Evolutionary conservation across 2,888 invertebrate genomes (phyloP), one percentile per base, ranked within the genome.

Genomic region (Papilio protenor): DNA sequence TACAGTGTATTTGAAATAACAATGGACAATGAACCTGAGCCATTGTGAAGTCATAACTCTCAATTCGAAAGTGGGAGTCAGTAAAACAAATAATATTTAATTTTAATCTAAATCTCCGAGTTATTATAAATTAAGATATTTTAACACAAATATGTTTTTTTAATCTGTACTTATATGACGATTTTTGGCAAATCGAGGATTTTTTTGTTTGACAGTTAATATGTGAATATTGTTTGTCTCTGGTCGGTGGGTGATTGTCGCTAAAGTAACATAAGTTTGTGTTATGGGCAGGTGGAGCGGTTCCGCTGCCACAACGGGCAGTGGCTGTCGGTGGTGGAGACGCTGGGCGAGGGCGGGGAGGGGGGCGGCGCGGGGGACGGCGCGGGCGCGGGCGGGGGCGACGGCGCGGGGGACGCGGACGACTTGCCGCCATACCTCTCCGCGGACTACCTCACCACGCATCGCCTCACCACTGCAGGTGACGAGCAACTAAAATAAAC

Each of bases 271-370:
- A 1, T n/a, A 55, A 55, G 55, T 5, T 6, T 33, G 33, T 33
- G 33, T 27, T 23, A 23, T 27, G 23, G 74, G 11, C 21, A 73
- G 77, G 64, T 97, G 86, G 99, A 99, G 92, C 97, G 99, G 84
- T 99, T 99, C 93, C 96, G 98, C n/a, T 98, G 98, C 93, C 99
- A 99, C 93, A 99, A 99, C 91, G 98, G 98, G 0, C 99, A 99
- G 89, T 99, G 99, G 99, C 94, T 99, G 82, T 98, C 98, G 86
- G 99, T 99, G 97, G 98, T 99, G 59, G 98, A 99, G 91, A 96
- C 95, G 66, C 94, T 96, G 81, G 95, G 95, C n/a, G 96, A 95
- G 80, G 95, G 95, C 47, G 47, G 47, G 12, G 47, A 33, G 33
- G 33, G 4, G 33, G 33, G 33, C 33, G 95, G 95, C 78, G 94